Conservation (phyloP, 2,888 invertebrate species). For the Trichacis sp. region DNA sequence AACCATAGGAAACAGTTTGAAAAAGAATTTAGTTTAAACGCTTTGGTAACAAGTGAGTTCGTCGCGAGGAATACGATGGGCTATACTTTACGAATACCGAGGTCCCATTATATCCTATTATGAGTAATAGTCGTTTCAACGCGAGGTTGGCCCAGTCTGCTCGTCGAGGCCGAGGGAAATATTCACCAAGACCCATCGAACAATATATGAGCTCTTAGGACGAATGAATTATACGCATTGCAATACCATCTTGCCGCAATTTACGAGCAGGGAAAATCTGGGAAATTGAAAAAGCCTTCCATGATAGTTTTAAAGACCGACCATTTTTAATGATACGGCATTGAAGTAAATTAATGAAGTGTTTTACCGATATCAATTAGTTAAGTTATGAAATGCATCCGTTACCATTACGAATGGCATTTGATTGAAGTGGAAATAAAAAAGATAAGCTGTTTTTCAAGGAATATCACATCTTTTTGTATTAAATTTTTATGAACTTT, state of each 20-base stretch:
- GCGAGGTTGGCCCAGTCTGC: constrained; percentile 19
- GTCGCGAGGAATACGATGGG: constrained; percentile 8
- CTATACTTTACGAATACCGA: constrained; percentile 25
- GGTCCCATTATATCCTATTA: constrained; percentile 33
- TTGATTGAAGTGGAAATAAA: too few species aligned
- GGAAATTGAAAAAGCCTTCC: constrained; percentile 7
- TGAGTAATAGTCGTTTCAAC: constrained; percentile 35
- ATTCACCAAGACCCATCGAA: constrained; percentile 23
- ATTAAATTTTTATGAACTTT: too few species aligned
- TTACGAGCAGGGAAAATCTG: constrained; percentile 10
- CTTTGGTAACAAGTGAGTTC: constrained; percentile 9
- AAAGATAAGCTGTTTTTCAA: too few species aligned
- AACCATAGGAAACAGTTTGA: too few species aligned
- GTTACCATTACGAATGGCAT: too few species aligned
- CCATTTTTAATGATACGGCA: background rate
- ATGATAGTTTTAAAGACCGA: background rate
- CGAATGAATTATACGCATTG: constrained; percentile 23
- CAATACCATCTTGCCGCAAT: constrained; percentile 14
- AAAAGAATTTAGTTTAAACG: background rate
- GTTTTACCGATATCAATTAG: background rate
- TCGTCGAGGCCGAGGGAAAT: constrained; percentile 14
- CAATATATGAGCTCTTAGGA: constrained; percentile 22
- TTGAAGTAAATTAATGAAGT: background rate
- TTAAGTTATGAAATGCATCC: too few species aligned
- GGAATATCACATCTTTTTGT: too few species aligned